These are phyloP conservation scores for Drymonia ruficornis DNA, from an alignment of 2,888 invertebrate genomes.

Conservation along the genomic window DNA sequence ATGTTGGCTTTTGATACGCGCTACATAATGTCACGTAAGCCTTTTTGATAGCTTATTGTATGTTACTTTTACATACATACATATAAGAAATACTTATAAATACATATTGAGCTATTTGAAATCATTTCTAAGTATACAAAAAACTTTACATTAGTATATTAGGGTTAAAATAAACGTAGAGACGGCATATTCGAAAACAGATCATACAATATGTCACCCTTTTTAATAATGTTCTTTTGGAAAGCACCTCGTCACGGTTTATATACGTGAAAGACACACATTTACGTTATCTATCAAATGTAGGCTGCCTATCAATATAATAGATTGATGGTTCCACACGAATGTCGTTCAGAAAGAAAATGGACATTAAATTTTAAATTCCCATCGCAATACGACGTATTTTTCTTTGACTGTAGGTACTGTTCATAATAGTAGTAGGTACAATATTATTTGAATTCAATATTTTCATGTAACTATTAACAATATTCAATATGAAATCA, in stretches of 20 bases:
- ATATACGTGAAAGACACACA: neutral
- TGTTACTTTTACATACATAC: neutral
- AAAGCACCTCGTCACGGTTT: neutral
- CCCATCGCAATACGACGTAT: too few relatives aligned
- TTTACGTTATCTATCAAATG: neutral
- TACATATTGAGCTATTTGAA: too few relatives aligned
- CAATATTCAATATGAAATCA: too few relatives aligned
- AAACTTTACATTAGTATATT: neutral
- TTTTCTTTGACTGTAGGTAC: too few relatives aligned
- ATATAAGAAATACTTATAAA: too few relatives aligned
- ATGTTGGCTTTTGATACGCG: neutral
- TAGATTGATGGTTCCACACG: slow-evolving; percentile 2
- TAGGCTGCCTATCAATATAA: neutral
- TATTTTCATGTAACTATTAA: too few relatives aligned
- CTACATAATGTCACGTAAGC: neutral
- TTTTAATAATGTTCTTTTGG: neutral
- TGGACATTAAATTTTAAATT: too few relatives aligned
- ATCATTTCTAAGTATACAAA: too few relatives aligned
- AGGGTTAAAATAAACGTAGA: neutral
- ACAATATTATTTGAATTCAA: too few relatives aligned
- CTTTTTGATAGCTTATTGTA: neutral
- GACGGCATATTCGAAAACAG: neutral
- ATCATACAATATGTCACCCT: neutral
- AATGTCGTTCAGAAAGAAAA: neutral
- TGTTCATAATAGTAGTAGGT: too few relatives aligned